Base-by-base conservation (phyloP, 1,140 invertebrate genomes). In the Eufriesea mexicana region DNA sequence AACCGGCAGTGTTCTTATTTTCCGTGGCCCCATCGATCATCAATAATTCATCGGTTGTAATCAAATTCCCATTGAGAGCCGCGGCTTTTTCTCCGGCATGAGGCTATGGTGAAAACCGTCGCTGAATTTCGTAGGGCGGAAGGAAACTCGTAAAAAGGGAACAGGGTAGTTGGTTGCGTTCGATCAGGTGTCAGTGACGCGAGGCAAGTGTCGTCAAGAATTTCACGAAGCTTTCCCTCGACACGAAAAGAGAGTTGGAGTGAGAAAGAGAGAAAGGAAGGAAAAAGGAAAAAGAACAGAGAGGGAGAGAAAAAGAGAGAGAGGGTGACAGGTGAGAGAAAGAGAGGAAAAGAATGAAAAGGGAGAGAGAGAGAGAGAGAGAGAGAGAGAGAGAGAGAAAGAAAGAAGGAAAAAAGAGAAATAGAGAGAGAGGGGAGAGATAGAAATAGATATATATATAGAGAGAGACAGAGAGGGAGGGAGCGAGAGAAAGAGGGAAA, bases 31-130 rank as follows among this genome's bases (percentile, higher is more conserved):
- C 35, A 64, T 80, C 78, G 59, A 80, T 74, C 77, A 79, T 79
- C 77, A 79, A 71, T 79, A 79, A 79, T 79, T 79, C 77, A 79
- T 79, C 54, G 77, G 18, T 49, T 25, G 77, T 68, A 79, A 79
- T 79, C 77, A 79, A 71, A 79, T 79, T 78, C 64, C 45, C 66
- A 71, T 79, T 35, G 77, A 49, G 77, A 49, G 20, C 12, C 54
- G 66, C 2, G 42, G 25, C 10, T 51, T 80, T 73, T 45, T 79
- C 25, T 7, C 20, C 6, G 18, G 9, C 23, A 5, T 42, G 23
- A 20, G 23, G 25, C 14, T 18, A 20, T 28, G 20, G 5, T 28
- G 47, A 28, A 64, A 73, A 62, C 35, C 16, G 51, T 28, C 16
- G n/a, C 2, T 23, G 23, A 71, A 61, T 51, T 73, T 79, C 23